Percentiles rank a stretch among this genome's conserved stretches.
These are phyloP conservation scores for Brachyhypopomus occidentalis DNA, from an alignment of 2,113 vertebrate species.

Conservation along the genomic window DNA sequence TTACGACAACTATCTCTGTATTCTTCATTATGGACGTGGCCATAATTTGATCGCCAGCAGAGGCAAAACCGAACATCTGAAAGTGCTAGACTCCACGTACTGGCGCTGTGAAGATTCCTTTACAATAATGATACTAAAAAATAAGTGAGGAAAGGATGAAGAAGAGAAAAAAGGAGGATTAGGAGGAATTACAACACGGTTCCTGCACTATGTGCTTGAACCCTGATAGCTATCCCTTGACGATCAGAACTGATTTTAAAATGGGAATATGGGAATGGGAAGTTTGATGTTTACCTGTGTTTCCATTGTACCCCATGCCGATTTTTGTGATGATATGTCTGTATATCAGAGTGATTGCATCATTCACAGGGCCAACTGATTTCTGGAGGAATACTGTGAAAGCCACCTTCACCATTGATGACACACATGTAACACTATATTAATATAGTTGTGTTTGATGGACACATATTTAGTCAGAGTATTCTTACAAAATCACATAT, in stretches of 20 bases:
- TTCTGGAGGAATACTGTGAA: no score
- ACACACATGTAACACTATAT: not conserved
- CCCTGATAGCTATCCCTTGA: no score
- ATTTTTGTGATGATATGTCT: not conserved
- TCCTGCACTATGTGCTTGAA: no score
- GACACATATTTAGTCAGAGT: no score
- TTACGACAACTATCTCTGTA: not conserved
- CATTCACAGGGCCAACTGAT: not conserved
- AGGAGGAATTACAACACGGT: no score
- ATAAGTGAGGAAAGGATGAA: no score
- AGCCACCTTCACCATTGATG: not conserved
- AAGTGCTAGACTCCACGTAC: conserved; percentile 21
- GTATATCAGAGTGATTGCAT: not conserved
- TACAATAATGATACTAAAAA: no score
- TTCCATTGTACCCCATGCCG: not conserved
- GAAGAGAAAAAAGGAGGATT: no score
- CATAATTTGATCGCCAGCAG: not conserved
- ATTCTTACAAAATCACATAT: no score
- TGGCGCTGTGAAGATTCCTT: conserved; percentile 9
- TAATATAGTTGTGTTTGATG: no score
- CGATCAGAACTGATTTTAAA: no score
- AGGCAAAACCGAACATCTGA: not conserved
- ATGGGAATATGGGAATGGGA: no score
- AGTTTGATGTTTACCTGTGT: not conserved
- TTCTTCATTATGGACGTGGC: not conserved